These are phyloP conservation scores for Dermochelys coriacea DNA, from an alignment of 2,797 vertebrate species.

Conservation along the genomic window DNA sequence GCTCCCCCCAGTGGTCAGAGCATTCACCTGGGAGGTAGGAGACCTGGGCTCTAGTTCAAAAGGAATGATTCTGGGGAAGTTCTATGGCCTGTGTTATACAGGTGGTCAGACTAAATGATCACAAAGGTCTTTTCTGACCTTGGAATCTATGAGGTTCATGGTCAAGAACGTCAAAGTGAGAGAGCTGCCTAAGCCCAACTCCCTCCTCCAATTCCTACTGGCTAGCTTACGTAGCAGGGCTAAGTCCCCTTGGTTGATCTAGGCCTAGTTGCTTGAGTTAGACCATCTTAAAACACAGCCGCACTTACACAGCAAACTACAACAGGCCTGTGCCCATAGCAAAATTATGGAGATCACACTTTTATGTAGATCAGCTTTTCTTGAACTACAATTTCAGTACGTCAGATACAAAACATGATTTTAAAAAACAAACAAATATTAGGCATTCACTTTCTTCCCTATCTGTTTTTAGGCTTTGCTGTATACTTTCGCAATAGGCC, in stretches of 20 bases:
- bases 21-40: background rate
- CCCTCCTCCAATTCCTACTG: background rate
- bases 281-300: background rate
- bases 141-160: background rate
- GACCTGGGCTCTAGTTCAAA: background rate
- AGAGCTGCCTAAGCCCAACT: background rate
- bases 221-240: background rate
- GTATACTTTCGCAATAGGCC: slow-evolving; percentile 27
- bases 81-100: background rate
- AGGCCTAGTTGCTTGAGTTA: background rate
- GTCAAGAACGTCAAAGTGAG: background rate
- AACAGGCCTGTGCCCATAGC: background rate
- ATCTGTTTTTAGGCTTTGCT: slow-evolving; percentile 43
- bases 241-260: background rate
- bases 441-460: background rate
- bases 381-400: background rate
- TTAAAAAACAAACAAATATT: background rate
- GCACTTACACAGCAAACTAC: background rate
- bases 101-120: background rate
- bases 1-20: background rate
- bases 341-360: background rate
- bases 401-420: background rate
- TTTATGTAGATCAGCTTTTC: background rate
- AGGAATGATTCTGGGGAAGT: background rate
- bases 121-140: background rate